Conservation (phyloP, 2,797 vertebrate genomes). For the Hydrolagus colliei region DNA sequence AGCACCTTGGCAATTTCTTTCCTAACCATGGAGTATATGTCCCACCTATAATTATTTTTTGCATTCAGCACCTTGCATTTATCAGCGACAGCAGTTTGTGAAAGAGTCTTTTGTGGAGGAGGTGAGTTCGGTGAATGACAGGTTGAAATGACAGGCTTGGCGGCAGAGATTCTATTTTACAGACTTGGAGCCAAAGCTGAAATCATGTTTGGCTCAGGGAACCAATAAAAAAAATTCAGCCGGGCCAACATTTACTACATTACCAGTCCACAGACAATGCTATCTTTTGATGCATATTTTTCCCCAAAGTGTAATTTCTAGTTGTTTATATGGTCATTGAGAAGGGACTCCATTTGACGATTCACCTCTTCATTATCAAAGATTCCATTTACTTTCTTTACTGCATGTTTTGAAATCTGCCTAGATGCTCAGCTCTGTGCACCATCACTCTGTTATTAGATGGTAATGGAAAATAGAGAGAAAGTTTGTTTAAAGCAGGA, state of each 20-base stretch:
- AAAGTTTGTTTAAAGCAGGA: conserved; percentile 19
- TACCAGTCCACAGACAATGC: conserved; percentile 22
- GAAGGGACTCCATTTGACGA: conserved; percentile 25
- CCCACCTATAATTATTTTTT: no score
- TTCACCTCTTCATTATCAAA: conserved; percentile 18
- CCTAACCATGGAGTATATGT: no score
- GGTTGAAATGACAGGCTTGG: conserved; percentile 21
- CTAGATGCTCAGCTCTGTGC: conserved; percentile 4
- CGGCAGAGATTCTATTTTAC: conserved; percentile 20
- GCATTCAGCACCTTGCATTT: no score
- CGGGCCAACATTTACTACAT: conserved; percentile 23
- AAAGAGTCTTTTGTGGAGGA: neutral
- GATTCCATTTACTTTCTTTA: conserved; percentile 22
- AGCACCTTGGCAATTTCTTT: no score
- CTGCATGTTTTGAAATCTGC: conserved; percentile 29
- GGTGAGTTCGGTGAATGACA: neutral
- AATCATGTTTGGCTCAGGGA: conserved; percentile 23
- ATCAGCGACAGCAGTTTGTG: no score
- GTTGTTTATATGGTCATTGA: neutral
- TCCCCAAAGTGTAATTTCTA: conserved; percentile 8
- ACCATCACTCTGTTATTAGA: neutral
- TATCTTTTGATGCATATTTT: conserved; percentile 28
- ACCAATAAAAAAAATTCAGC: conserved; percentile 22
- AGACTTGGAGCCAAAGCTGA: conserved; percentile 14
- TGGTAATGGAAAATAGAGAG: neutral